phyloP scores from a whole-genome alignment of 2,113 vertebrate genomes.

The Engystomops pustulosus region DNA sequence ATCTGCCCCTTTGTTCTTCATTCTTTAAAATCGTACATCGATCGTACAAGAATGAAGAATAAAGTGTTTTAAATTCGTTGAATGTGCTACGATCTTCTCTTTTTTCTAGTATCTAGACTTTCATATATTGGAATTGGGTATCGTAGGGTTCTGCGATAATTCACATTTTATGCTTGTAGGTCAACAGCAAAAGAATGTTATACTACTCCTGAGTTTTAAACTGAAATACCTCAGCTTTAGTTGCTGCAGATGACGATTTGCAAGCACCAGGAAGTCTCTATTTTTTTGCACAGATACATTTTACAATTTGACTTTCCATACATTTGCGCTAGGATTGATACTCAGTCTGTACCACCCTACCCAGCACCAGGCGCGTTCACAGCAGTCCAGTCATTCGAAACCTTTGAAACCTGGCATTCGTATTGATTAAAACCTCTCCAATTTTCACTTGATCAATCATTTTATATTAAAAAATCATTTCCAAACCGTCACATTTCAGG shows the following conservation, averaged over 20 bases:
- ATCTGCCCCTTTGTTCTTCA: too few relatives aligned
- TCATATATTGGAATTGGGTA: too few relatives aligned
- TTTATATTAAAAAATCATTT: conserved; percentile 2
- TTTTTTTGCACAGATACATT: background rate
- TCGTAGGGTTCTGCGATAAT: too few relatives aligned
- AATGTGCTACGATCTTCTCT: too few relatives aligned
- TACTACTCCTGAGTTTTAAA: background rate
- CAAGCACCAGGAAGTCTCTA: background rate
- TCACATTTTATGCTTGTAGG: too few relatives aligned
- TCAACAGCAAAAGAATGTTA: too few relatives aligned
- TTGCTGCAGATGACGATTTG: background rate
- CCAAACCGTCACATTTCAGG: conserved; percentile 7
- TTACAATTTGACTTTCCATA: background rate
- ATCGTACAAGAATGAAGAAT: too few relatives aligned
- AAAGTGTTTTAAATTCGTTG: too few relatives aligned
- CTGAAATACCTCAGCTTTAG: background rate
- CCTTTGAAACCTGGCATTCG: conserved; percentile 18
- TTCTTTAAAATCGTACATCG: too few relatives aligned
- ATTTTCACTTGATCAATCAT: conserved; percentile 24
- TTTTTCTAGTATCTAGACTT: too few relatives aligned
- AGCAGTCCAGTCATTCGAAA: conserved; percentile 35
- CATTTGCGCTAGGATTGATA: background rate
- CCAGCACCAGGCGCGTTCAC: background rate
- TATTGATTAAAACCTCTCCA: conserved; percentile 17
- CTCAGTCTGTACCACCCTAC: background rate